These are phyloP conservation scores for Acrossocheilus wenchowensis DNA, from an alignment of 2,797 vertebrate species.

Conservation along the genomic window DNA sequence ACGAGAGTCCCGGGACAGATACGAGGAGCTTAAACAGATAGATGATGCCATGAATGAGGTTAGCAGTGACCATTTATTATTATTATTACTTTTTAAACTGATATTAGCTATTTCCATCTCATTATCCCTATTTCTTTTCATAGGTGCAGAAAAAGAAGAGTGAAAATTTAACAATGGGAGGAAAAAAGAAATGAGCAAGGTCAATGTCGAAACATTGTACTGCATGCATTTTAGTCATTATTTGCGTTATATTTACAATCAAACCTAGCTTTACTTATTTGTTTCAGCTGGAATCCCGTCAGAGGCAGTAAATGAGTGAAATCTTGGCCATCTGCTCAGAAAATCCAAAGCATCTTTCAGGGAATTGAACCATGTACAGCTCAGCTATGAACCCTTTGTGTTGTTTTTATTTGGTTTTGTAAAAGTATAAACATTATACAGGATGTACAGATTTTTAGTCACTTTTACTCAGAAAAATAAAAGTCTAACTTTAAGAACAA, in stretches of 20 bases:
- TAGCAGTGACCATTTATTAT: constrained; percentile 6
- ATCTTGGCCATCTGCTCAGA: constrained; percentile 46
- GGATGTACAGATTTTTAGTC: constrained; percentile 79
- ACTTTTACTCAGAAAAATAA: constrained; percentile 71
- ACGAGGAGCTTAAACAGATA: constrained; percentile 89
- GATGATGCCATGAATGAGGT: constrained; percentile 91
- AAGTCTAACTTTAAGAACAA: constrained; percentile 63
- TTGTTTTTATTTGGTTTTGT: constrained; percentile 66
- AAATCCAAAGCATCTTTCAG: constrained; percentile 66
- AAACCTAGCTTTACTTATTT: background rate
- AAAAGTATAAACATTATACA: constrained; percentile 72
- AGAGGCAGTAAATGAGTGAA: constrained; percentile 8
- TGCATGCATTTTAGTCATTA: background rate
- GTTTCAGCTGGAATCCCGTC: constrained; percentile 9
- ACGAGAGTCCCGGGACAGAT: constrained; percentile 87
- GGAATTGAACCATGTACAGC: constrained; percentile 65
- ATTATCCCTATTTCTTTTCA: background rate
- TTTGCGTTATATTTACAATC: background rate
- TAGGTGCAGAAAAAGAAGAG: constrained; percentile 84
- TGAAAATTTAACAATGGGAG: constrained; percentile 74
- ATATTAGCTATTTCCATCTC: background rate
- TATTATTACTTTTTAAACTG: background rate
- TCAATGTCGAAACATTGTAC: background rate
- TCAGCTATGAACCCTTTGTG: constrained; percentile 55
- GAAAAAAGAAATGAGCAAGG: constrained; percentile 69